Evolutionary conservation across 2,113 vertebrate species (phyloP).

Genomic region (Phalacrocorax aristotelis): DNA sequence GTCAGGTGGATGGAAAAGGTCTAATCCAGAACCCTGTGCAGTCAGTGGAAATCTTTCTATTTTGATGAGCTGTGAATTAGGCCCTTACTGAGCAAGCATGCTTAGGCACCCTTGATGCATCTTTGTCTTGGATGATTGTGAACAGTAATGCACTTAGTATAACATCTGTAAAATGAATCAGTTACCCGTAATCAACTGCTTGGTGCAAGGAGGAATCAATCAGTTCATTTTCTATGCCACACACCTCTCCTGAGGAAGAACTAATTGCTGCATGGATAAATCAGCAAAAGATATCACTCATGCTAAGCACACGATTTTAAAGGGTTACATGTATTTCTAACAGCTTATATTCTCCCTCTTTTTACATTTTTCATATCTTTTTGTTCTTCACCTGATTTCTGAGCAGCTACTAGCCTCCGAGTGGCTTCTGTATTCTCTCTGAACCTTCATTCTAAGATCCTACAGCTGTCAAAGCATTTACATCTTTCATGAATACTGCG

Average conservation of each 20-base stretch:
- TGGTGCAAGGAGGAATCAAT: background rate
- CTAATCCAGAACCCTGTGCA: background rate
- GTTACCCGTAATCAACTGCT: background rate
- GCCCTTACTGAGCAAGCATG: background rate
- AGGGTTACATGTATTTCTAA: background rate
- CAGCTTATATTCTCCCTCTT: background rate
- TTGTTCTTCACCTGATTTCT: background rate
- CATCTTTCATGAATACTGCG: background rate
- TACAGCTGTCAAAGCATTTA: background rate
- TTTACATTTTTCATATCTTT: background rate
- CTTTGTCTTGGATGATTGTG: background rate
- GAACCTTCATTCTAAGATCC: background rate
- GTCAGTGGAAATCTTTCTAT: background rate
- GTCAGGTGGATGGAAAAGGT: background rate
- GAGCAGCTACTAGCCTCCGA: background rate
- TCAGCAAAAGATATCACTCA: background rate
- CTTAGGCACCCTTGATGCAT: background rate
- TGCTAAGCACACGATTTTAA: background rate
- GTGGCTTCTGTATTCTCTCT: background rate
- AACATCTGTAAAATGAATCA: background rate
- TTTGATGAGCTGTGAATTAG: background rate
- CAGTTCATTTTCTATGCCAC: background rate
- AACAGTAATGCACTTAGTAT: rapidly evolving
- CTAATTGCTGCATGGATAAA: background rate
- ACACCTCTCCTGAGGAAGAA: background rate